phyloP scores from a whole-genome alignment of 2,113 vertebrate species.

The Enhydra lutris region DNA sequence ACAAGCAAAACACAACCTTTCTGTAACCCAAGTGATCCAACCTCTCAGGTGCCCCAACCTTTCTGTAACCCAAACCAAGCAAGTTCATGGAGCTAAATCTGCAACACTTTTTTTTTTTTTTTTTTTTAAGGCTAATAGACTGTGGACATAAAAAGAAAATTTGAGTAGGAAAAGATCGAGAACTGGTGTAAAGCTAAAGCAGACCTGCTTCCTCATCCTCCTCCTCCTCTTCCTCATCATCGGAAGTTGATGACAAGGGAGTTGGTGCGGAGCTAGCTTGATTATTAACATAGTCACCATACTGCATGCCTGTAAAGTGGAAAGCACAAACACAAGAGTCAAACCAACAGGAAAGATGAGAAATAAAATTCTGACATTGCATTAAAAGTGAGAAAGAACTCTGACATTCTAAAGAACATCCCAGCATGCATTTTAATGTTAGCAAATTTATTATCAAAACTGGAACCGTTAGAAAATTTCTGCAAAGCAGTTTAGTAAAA shows the following conservation, averaged over 20 bases:
- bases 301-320: slow-evolving; percentile 95
- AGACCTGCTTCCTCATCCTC: slow-evolving; percentile 99
- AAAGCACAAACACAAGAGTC: slow-evolving; percentile 89
- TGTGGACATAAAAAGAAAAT: slow-evolving; percentile 65
- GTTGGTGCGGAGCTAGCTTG: slow-evolving; percentile 92
- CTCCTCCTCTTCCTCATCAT: slow-evolving; percentile 93
- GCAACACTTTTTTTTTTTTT: background rate
- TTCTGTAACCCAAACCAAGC: slow-evolving; percentile 26
- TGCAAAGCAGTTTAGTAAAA: slow-evolving; percentile 63
- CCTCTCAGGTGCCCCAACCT: slow-evolving; percentile 15
- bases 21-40: slow-evolving; percentile 24
- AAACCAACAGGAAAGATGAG: slow-evolving; percentile 80
- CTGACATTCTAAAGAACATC: slow-evolving; percentile 74
- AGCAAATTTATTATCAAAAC: slow-evolving; percentile 51
- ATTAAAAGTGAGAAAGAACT: slow-evolving; percentile 79
- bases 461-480: slow-evolving; percentile 48
- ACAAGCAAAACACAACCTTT: slow-evolving; percentile 4
- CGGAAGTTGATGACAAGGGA: slow-evolving; percentile 98
- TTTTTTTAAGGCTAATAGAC: background rate
- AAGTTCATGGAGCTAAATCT: slow-evolving; percentile 30
- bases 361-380: slow-evolving; percentile 81
- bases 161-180: slow-evolving; percentile 76
- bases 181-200: slow-evolving; percentile 92
- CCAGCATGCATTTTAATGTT: slow-evolving; percentile 76
- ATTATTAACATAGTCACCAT: slow-evolving; percentile 96